A percentile compares a stretch with the other conserved stretches of the same genome.
Evolutionary conservation across 2,113 vertebrate genomes (phyloP).

Genomic region (Amia ocellicauda): DNA sequence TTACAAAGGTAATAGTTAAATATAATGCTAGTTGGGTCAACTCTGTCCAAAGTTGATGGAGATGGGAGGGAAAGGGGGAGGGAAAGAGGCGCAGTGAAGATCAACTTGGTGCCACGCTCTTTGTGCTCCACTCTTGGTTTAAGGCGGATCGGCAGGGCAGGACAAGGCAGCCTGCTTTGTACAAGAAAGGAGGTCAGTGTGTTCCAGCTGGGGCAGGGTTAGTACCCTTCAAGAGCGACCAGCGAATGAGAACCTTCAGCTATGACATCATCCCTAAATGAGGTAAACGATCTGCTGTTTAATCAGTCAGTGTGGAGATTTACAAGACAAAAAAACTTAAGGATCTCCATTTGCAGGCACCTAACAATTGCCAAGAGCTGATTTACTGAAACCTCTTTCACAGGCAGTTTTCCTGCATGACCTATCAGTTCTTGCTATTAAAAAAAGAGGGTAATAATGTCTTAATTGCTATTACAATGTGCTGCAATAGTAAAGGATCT

Average conservation of each 20-base stretch:
- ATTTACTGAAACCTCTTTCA: constrained; percentile 23
- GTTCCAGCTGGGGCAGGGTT: constrained; percentile 34
- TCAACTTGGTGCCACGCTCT: constrained; percentile 33
- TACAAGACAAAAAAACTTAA: constrained; percentile 35
- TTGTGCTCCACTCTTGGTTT: constrained; percentile 34
- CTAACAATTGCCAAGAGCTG: constrained; percentile 33
- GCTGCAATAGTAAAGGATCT: not conserved
- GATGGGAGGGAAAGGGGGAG: constrained; percentile 15
- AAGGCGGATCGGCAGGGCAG: constrained; percentile 30
- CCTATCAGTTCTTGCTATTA: constrained; percentile 12
- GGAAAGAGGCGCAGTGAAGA: constrained; percentile 31
- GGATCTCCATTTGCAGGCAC: constrained; percentile 30
- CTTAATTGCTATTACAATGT: not conserved
- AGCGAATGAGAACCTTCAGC: constrained; percentile 42
- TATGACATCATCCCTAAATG: constrained; percentile 51
- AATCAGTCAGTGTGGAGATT: constrained; percentile 43
- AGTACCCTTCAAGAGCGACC: constrained; percentile 39
- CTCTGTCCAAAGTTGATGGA: constrained; percentile 35
- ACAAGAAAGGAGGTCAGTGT: constrained; percentile 48
- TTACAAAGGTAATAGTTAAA: constrained; percentile 46
- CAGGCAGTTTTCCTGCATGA: constrained; percentile 4
- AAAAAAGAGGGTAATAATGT: constrained; percentile 6
- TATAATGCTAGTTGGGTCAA: constrained; percentile 40
- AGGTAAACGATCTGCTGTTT: constrained; percentile 49
- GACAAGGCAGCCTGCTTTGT: constrained; percentile 29